These are phyloP conservation scores for Drosophila aldrichi DNA, from an alignment of 2,888 invertebrate genomes.

Conservation along the genomic window DNA sequence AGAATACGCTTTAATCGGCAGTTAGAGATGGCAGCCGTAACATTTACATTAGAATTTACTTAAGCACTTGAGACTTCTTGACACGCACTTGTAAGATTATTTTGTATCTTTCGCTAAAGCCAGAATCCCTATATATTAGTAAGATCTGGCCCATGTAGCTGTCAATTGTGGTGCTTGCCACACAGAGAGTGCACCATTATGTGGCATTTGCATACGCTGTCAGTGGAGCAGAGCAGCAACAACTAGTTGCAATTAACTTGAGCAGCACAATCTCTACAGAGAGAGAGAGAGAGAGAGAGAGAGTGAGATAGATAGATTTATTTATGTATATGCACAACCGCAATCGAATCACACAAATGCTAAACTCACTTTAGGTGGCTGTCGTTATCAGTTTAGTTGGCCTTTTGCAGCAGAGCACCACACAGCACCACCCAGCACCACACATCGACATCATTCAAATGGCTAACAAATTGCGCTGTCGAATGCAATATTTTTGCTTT, in stretches of 20 bases:
- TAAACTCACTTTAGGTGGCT: slow-evolving; percentile 52
- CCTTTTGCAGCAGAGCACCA: slow-evolving; percentile 23
- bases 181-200: slow-evolving; percentile 3
- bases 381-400: slow-evolving; percentile 45
- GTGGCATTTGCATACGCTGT: slow-evolving; percentile 37
- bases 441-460: slow-evolving; percentile 76
- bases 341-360: slow-evolving; percentile 19
- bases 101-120: neutral
- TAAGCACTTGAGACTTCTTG: neutral
- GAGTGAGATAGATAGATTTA: no score
- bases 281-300: no score
- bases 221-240: slow-evolving; percentile 23
- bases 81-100: neutral
- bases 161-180: slow-evolving; percentile 25
- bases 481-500: slow-evolving; percentile 82
- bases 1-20: neutral
- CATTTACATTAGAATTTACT: neutral
- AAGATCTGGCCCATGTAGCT: slow-evolving; percentile 9
- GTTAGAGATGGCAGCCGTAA: neutral
- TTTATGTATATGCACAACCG: neutral
- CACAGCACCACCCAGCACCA: slow-evolving; percentile 10
- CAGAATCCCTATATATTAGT: no score
- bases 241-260: slow-evolving; percentile 38
- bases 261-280: slow-evolving; percentile 33
- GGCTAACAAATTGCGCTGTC: slow-evolving; percentile 82